These are phyloP conservation scores for Aphidius gifuensis DNA, from an alignment of 1,140 invertebrate genomes.

Conservation along the genomic window DNA sequence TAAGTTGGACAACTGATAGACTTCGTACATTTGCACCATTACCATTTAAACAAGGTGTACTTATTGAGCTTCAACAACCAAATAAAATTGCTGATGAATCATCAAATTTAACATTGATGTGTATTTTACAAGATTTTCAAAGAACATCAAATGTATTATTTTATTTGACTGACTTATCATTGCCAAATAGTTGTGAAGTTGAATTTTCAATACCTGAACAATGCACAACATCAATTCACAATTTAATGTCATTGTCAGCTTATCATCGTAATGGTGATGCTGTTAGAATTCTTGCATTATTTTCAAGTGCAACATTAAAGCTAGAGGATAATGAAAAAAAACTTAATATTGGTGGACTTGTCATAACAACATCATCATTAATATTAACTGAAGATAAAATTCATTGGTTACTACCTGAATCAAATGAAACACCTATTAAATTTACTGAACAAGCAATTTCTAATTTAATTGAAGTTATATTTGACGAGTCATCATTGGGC, in stretches of 20 bases:
- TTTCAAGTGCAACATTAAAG: constrained; percentile 44
- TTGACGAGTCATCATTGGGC: constrained; percentile 30
- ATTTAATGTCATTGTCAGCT: constrained; percentile 32
- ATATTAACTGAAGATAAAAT: constrained; percentile 47
- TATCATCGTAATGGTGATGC: constrained; percentile 40
- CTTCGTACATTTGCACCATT: constrained; percentile 46
- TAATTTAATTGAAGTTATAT: constrained; percentile 56
- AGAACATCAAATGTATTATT: constrained; percentile 51
- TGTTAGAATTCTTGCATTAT: constrained; percentile 51
- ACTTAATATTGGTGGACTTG: constrained; percentile 42
- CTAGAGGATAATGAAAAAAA: constrained; percentile 36
- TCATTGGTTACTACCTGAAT: constrained; percentile 46
- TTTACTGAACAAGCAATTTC: constrained; percentile 52
- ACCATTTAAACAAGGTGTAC: constrained; percentile 51
- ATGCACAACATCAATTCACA: constrained; percentile 37
- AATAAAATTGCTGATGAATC: constrained; percentile 36
- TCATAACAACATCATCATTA: constrained; percentile 41
- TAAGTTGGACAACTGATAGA: constrained; percentile 50
- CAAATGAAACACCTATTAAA: constrained; percentile 35
- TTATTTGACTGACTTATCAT: constrained; percentile 46
- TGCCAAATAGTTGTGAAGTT: constrained; percentile 50
- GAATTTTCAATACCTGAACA: constrained; percentile 46
- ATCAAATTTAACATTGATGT: constrained; percentile 39
- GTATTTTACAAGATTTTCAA: constrained; percentile 52
- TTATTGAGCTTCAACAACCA: constrained; percentile 46